Evolutionary conservation across 1,140 invertebrate genomes (phyloP).

Genomic region (Aleiodes sp.): DNA sequence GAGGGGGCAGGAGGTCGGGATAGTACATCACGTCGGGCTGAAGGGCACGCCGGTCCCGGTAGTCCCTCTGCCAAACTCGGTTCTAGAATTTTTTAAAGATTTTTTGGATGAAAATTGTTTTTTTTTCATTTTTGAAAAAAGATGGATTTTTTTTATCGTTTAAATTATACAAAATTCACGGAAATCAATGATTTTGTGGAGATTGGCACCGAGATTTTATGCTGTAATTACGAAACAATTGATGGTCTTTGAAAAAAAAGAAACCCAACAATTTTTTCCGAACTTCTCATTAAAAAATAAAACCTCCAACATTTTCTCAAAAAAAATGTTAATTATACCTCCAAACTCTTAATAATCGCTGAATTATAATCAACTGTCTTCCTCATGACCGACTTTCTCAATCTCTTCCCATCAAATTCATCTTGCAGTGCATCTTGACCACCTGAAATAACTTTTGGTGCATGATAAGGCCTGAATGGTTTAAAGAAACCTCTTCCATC

Average conservation of each 20-base stretch:
- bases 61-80: conserved; percentile 93
- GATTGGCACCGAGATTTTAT: too few species aligned
- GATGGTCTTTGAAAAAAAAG: too few species aligned
- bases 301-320: neutral
- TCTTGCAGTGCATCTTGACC: conserved; percentile 68
- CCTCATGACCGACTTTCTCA: conserved; percentile 95
- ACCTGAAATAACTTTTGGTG: conserved; percentile 60
- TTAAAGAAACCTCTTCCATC: conserved; percentile 62
- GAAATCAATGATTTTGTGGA: too few species aligned
- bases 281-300: neutral
- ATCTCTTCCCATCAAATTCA: conserved; percentile 95
- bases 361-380: conserved; percentile 99
- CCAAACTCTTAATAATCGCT: conserved; percentile 90
- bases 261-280: neutral
- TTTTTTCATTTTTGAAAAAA: conserved; percentile 15
- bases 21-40: conserved; percentile 93
- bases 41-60: conserved; percentile 83
- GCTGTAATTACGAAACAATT: too few species aligned
- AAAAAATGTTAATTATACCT: conserved; percentile 67
- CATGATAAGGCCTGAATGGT: conserved; percentile 65
- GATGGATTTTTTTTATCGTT: neutral
- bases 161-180: too few species aligned
- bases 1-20: conserved; percentile 87
- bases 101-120: too few species aligned
- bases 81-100: conserved; percentile 68